phyloP scores from a whole-genome alignment of 2,888 invertebrate genomes.

The Theodoxus fluviatilis region DNA sequence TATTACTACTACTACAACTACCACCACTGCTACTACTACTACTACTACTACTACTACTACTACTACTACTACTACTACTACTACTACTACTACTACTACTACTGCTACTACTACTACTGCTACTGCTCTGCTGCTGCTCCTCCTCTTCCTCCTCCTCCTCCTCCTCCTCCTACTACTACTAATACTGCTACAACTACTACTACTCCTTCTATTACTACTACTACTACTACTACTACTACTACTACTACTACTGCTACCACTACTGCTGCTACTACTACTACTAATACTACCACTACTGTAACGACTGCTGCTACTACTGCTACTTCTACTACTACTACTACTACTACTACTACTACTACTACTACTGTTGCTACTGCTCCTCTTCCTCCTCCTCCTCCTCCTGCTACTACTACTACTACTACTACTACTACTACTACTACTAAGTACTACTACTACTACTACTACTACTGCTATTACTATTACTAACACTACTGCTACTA shows the following conservation, averaged over 20 bases:
- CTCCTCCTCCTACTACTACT: not conserved
- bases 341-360: conserved; percentile 2
- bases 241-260: not conserved
- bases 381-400: not conserved
- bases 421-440: not conserved
- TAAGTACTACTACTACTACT: not conserved
- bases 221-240: not conserved
- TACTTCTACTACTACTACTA: not conserved
- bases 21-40: not conserved
- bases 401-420: not conserved
- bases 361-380: not conserved
- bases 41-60: conserved; percentile 2
- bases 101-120: not conserved
- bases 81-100: not conserved
- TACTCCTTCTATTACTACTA: not conserved
- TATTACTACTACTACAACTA: not conserved
- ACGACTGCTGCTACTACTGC: not conserved
- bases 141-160: not conserved
- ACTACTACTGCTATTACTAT: not conserved
- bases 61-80: not conserved
- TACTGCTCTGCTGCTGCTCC: not conserved
- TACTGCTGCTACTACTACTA: not conserved
- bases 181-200: not conserved
- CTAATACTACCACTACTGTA: not conserved
- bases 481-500: not conserved